Evolutionary conservation across 2,888 invertebrate genomes (phyloP).

Genomic region (Scaptomyza parva): DNA sequence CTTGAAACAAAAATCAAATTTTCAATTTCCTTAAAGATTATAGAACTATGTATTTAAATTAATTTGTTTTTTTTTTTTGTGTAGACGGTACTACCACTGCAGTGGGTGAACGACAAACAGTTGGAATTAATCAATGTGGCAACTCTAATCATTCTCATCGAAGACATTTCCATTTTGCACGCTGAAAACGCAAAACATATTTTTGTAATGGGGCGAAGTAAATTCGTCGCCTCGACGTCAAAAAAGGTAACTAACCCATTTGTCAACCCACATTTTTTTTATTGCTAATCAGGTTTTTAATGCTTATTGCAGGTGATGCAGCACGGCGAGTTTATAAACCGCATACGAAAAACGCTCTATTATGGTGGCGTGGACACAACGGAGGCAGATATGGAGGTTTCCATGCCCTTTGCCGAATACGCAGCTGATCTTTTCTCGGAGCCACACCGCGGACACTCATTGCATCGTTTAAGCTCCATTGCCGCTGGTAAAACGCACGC

Average conservation of each 20-base stretch:
- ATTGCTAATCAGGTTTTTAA: background rate
- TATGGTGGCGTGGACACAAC: slow-evolving; percentile 87
- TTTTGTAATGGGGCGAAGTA: slow-evolving; percentile 75
- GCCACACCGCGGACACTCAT: slow-evolving; percentile 90
- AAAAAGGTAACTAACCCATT: slow-evolving; percentile 63
- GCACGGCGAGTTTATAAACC: slow-evolving; percentile 91
- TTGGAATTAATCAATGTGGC: slow-evolving; percentile 39
- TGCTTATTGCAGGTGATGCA: slow-evolving; percentile 77
- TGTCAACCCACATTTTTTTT: background rate
- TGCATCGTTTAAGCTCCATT: slow-evolving; percentile 91
- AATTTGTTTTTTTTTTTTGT: background rate
- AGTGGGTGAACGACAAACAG: slow-evolving; percentile 20
- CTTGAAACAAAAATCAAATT: slow-evolving; percentile 7
- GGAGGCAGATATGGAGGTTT: slow-evolving; percentile 91
- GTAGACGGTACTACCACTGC: background rate
- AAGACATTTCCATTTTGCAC: slow-evolving; percentile 35
- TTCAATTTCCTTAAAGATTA: slow-evolving; percentile 17
- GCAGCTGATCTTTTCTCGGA: slow-evolving; percentile 94
- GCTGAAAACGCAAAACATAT: slow-evolving; percentile 31
- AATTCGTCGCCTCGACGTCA: slow-evolving; percentile 68
- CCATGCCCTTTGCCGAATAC: slow-evolving; percentile 88
- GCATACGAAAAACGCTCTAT: slow-evolving; percentile 95
- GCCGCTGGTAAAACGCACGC: slow-evolving; percentile 92
- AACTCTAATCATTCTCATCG: slow-evolving; percentile 16
- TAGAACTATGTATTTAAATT: background rate